Base-by-base conservation (phyloP, 2,888 invertebrate genomes). In the Cotesia congregata region DNA sequence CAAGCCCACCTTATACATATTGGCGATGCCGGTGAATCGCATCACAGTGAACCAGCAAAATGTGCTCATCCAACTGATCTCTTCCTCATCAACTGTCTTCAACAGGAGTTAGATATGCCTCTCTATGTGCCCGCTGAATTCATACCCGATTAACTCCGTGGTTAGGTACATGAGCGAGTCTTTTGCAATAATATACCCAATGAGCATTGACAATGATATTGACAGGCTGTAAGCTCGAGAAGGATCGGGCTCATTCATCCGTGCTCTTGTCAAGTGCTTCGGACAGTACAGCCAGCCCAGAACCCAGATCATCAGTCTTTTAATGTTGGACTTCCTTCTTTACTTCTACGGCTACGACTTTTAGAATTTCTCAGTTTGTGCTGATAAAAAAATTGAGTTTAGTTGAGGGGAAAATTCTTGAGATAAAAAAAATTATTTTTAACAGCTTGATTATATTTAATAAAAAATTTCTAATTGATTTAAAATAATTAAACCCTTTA, bases 31-130 rank as follows among this genome's bases (percentile, higher is more conserved):
- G 70, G 59, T 70, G 30, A 38, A 65, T 65, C 65, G 65, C 38
- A 62, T 62, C 12, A 65, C 65, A 6, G 65, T 41, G 64, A 20
- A 65, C 41, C 41, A 70, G 65, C 64, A 65, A 64, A 39, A 73
- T 65, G 50, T 73, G 73, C 73, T 65, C 64, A 73, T 12, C 67
- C 67, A 67, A 73, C 73, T 73, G 73, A 65, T 73, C 65, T 65
- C 65, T 73, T 65, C 39, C 73, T 73, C 73, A 65, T 67, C 73
- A 73, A 73, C 73, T 73, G 73, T 73, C 73, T 73, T 65, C 30
- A 73, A 73, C 73, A 73, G 30, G 65, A 73, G 73, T 73, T 73
- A 12, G 50, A 50, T 50, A 73, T 73, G 41, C 67, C 20, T 67
- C 50, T 70, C 50, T 67, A 39, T 67, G 30, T 62, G 64, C 50